Base-by-base conservation (phyloP, 2,113 vertebrate species). In the Microtus ochrogaster region DNA sequence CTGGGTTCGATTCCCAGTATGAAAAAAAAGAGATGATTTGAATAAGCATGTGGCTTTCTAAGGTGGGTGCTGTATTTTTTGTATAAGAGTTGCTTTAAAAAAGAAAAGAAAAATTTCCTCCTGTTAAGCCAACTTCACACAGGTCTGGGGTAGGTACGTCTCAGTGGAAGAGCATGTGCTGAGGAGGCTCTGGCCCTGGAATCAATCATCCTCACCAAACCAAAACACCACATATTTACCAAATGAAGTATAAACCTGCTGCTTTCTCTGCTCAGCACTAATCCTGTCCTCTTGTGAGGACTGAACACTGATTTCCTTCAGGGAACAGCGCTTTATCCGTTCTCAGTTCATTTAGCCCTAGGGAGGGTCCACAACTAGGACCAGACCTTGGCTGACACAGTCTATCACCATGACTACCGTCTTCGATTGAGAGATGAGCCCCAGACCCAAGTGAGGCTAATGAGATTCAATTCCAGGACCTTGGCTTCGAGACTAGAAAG, bases 1-100 rank as follows among this genome's bases (percentile, higher is more conserved):
- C n/a, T 58, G 16, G n/a, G 47, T 58, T 89, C 5, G 11, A 41
- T 72, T 70, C 8, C 68, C 30, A 74, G 14, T 70, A 30, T 30
- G 47, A 22, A 82, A 92, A 90, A 44, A 90, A 44, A 65, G 88
- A 68, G 74, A 58, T 55, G n/a, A 90, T 90, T 85, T 95, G 70
- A 79, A 92, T 19, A 94, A 76, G n/a, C n/a, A 52, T 36, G 33
- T 44, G 82, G 21, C 76, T 92, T 90, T n/a, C n/a, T 58, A 81
- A 90, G 22, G 26, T 7, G 58, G 39, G 47, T 49, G 13, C 10
- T 5, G 0, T 36, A 9, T 89, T 90, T 52, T 52, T 11, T 7
- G 44, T 92, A 9, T 85, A 79, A 87, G 17, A 30, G 88, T 10
- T 73, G 5, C 44, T 65, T 65, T 26, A 36, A 81, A 28, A 44